Evolutionary conservation across 2,113 vertebrate genomes (phyloP).

Genomic region (Gymnogyps californianus): DNA sequence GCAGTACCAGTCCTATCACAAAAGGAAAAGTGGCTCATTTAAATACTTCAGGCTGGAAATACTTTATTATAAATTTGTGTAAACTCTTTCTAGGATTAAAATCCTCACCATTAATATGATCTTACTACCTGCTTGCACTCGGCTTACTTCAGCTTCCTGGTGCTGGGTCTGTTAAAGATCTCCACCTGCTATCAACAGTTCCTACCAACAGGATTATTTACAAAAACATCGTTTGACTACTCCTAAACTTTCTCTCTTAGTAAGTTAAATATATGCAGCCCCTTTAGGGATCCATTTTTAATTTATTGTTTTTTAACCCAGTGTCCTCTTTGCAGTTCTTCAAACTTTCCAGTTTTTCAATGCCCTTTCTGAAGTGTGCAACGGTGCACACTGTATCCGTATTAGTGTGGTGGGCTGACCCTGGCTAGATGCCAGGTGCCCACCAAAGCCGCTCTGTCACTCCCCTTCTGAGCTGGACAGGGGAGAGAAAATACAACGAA

Average conservation of each 20-base stretch:
- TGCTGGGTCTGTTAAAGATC: neutral
- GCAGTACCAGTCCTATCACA: neutral
- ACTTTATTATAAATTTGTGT: neutral
- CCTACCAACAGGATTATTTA: neutral
- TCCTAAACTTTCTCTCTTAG: neutral
- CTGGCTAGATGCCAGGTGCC: neutral
- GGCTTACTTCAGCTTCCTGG: neutral
- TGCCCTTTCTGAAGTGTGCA: neutral
- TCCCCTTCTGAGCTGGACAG: neutral
- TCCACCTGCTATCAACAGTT: neutral
- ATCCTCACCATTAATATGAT: neutral
- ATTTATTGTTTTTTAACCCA: neutral
- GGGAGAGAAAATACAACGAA: neutral
- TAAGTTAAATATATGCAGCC: neutral
- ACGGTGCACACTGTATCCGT: neutral
- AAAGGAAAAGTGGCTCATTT: neutral
- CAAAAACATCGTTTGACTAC: neutral
- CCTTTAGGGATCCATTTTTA: neutral
- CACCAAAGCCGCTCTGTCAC: neutral
- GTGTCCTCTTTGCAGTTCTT: neutral
- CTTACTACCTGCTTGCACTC: neutral
- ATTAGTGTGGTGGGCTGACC: neutral
- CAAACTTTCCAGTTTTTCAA: neutral
- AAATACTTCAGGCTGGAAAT: neutral
- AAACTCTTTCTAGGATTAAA: neutral